Base-by-base conservation (phyloP, 2,888 invertebrate genomes). In the Acrobeloides nanus region DNA sequence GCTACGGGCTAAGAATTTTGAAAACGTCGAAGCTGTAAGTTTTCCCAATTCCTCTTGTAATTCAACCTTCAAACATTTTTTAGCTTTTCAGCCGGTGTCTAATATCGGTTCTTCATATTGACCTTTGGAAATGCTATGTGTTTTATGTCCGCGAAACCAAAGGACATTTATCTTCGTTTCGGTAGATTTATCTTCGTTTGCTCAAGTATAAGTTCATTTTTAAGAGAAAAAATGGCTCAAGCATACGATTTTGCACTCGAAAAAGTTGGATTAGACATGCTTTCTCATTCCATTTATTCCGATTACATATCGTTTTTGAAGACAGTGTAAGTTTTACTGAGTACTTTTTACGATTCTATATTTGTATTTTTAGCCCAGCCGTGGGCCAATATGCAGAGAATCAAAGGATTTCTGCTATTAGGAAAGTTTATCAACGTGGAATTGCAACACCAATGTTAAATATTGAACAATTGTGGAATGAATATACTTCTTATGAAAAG, bases 201-300 rank as follows among this genome's bases (percentile, higher is more conserved):
- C 15, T 12, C 40, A 12, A 35, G 15, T 12, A 35, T 12, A 12
- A 21, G 12, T 33, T 12, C 38, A 38, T 39, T 39, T 57, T 64
- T 48, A 74, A 92, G 95, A 74, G 97, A 97, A 76, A 95, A 93
- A 79, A 88, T 99, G 87, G 95, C 95, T 0, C 92, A 97, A 75
- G 95, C 97, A 0, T 99, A 95, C 75, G 95, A 99, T 77, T 97
- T 97, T 77, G 95, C 97, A 0, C 77, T 99, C 57, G 97, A 97
- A 57, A 93, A 95, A 78, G 93, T 99, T 60, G 97, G 97, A 0
- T 84, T 97, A 83, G 97, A 99, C 74, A 85, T 93, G 63, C 88
- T 90, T 77, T 89, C 93, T 0, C 90, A 87, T 75, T 84, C 86
- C 7, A 87, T 99, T 53, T 99, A 95, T 90, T 86, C 87, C 69